Evolutionary conservation across 2,797 vertebrate genomes (phyloP).

Genomic region (Otolemur crassicaudatus): DNA sequence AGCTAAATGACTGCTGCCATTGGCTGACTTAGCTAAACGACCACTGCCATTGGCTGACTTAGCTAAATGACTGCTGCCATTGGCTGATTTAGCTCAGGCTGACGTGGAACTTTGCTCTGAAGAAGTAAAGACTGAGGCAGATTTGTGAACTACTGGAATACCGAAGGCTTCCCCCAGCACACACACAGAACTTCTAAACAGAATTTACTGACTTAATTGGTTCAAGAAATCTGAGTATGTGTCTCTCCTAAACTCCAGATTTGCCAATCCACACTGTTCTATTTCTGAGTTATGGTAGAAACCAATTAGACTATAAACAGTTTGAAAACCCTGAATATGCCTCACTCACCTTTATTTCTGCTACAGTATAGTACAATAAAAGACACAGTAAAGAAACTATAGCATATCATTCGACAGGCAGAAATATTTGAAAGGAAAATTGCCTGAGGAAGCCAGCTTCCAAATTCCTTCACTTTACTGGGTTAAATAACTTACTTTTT

Average conservation of each 20-base stretch:
- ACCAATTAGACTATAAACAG: not conserved
- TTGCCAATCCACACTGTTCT: not conserved
- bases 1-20: too few relatives aligned
- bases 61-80: too few relatives aligned
- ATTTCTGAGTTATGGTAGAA: not conserved
- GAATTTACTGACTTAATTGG: not conserved
- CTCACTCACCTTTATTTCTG: not conserved
- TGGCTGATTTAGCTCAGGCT: too few relatives aligned
- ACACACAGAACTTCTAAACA: not conserved
- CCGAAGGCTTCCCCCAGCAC: not conserved
- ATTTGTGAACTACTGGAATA: not conserved
- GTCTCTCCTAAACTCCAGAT: not conserved
- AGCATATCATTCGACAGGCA: not conserved
- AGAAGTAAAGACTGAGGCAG: not conserved
- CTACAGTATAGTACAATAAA: not conserved
- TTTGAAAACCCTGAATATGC: not conserved
- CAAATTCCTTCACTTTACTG: not conserved
- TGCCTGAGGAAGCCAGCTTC: not conserved
- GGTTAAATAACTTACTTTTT: not conserved
- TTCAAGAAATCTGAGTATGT: not conserved
- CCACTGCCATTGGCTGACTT: too few relatives aligned
- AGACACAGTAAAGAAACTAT: not conserved
- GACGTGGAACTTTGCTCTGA: too few relatives aligned
- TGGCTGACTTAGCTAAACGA: too few relatives aligned
- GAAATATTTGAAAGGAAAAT: slow-evolving; percentile 3